These are phyloP conservation scores for Cetoscarus ocellatus DNA, from an alignment of 2,797 vertebrate species.

Conservation along the genomic window DNA sequence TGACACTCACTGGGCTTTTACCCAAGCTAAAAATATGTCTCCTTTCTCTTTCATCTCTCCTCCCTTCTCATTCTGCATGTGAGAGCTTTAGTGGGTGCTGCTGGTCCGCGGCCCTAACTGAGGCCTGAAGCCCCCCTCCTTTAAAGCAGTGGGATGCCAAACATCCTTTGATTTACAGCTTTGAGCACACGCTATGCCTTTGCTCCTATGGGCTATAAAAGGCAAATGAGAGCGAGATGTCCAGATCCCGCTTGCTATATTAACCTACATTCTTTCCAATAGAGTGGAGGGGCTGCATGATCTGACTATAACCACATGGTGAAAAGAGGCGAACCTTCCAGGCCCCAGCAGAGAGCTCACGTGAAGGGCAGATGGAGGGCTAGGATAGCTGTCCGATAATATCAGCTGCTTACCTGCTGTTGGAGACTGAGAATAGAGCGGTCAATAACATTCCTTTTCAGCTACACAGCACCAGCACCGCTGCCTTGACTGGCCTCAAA, in stretches of 20 bases:
- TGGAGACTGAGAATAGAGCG: slow-evolving; percentile 31
- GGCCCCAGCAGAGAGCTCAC: slow-evolving; percentile 60
- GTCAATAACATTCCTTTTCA: slow-evolving; percentile 59
- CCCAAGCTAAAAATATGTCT: slow-evolving; percentile 74
- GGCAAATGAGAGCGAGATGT: slow-evolving; percentile 72
- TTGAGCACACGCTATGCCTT: slow-evolving; percentile 71
- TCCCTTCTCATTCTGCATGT: slow-evolving; percentile 65
- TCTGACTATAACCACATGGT: slow-evolving; percentile 72
- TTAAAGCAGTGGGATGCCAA: slow-evolving; percentile 70
- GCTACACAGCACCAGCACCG: slow-evolving; percentile 36
- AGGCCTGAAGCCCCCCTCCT: slow-evolving; percentile 56
- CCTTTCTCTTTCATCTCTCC: slow-evolving; percentile 70
- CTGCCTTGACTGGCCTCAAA: slow-evolving; percentile 42
- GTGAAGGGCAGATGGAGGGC: slow-evolving; percentile 67
- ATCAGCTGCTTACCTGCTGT: slow-evolving; percentile 68
- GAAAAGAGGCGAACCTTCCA: slow-evolving; percentile 59
- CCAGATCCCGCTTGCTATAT: slow-evolving; percentile 77
- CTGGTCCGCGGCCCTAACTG: slow-evolving; percentile 66
- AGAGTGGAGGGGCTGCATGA: slow-evolving; percentile 61
- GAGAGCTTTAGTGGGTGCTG: slow-evolving; percentile 77
- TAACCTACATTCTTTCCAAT: slow-evolving; percentile 82
- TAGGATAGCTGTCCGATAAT: slow-evolving; percentile 55
- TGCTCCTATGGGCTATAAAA: slow-evolving; percentile 76
- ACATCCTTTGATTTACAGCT: slow-evolving; percentile 77
- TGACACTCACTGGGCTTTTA: slow-evolving; percentile 63